These are phyloP conservation scores for Panthera uncia DNA, from an alignment of 2,113 vertebrate species.

Conservation along the genomic window DNA sequence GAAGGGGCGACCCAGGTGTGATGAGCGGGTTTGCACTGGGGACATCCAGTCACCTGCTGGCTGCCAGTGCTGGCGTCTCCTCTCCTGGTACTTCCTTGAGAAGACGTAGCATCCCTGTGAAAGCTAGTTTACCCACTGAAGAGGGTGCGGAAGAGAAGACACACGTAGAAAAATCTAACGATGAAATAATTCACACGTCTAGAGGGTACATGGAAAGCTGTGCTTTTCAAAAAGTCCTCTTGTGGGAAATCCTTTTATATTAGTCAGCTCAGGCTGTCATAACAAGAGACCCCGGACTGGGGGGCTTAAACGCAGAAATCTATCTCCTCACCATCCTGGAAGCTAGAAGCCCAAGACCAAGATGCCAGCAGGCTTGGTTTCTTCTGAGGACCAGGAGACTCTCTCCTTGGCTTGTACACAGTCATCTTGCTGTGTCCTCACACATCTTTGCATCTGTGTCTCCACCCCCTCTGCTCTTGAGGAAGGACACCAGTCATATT, in stretches of 20 bases:
- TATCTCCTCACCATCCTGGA: background rate
- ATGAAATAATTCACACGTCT: fast-evolving
- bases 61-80: fast-evolving
- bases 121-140: too few relatives aligned
- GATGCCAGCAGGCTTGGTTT: background rate
- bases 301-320: fast-evolving
- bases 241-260: too few relatives aligned
- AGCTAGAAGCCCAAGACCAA: too few relatives aligned
- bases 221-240: too few relatives aligned
- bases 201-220: fast-evolving
- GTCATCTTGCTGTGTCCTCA: fast-evolving
- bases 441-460: fast-evolving
- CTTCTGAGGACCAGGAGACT: fast-evolving
- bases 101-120: too few relatives aligned
- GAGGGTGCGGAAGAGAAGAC: background rate
- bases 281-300: fast-evolving
- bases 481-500: background rate
- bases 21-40: fast-evolving
- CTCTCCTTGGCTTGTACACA: background rate
- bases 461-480: background rate
- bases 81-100: too few relatives aligned
- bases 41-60: background rate
- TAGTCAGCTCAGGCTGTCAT: background rate
- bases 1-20: fast-evolving
- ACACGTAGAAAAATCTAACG: fast-evolving